phyloP scores from a whole-genome alignment of 2,113 vertebrate species.

The Calonectris borealis region DNA sequence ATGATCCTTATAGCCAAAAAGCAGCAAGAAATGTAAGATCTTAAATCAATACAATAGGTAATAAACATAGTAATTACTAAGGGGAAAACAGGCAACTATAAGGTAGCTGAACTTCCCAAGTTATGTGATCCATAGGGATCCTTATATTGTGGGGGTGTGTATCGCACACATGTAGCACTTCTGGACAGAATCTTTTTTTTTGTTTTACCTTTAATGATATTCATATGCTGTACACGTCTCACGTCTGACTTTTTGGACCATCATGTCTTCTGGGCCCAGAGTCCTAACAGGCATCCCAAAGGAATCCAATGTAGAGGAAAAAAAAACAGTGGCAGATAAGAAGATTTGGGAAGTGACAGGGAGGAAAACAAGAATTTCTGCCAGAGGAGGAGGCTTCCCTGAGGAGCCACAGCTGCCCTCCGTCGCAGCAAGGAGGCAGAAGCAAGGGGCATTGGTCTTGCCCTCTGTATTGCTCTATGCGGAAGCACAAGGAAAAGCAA shows the following conservation, averaged over 20 bases:
- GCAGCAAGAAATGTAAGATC: not conserved
- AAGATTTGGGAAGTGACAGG: not conserved
- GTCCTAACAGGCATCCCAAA: not conserved
- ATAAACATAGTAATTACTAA: not conserved
- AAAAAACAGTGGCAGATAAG: not conserved
- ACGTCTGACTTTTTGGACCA: not conserved
- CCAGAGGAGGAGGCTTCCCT: not conserved
- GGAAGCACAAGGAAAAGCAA: not conserved
- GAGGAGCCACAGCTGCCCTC: not conserved
- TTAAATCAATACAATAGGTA: not conserved
- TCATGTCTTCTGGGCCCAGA: not conserved
- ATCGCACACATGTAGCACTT: not conserved
- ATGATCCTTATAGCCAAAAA: not conserved
- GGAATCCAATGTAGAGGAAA: not conserved
- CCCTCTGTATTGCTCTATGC: not conserved
- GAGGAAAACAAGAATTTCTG: not conserved
- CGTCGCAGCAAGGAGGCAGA: accelerated
- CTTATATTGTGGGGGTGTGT: not conserved
- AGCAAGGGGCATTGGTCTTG: not conserved
- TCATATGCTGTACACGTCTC: not conserved
- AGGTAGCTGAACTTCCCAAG: not conserved
- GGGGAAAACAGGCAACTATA: not conserved
- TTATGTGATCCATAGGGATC: not conserved
- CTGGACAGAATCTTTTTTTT: not conserved
- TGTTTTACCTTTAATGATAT: not conserved